phyloP scores from a whole-genome alignment of 2,888 invertebrate genomes.

The Orgyia antiqua region DNA sequence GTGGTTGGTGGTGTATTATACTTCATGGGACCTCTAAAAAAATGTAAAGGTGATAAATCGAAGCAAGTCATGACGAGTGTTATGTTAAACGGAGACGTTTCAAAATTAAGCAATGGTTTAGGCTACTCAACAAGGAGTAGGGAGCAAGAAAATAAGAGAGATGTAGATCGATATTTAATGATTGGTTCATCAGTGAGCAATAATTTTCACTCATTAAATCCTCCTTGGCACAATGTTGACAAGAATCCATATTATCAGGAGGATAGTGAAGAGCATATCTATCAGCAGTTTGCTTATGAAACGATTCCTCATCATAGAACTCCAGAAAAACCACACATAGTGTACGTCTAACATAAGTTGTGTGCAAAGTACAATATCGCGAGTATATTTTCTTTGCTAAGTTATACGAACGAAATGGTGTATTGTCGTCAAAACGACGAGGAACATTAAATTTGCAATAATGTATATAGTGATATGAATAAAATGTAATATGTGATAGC shows the following conservation, averaged over 20 bases:
- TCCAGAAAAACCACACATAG: conserved; percentile 78
- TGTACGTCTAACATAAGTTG: conserved; percentile 77
- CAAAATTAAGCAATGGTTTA: conserved; percentile 70
- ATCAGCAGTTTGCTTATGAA: conserved; percentile 74
- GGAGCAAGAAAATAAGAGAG: conserved; percentile 67
- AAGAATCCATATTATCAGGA: conserved; percentile 71
- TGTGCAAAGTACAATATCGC: conserved; percentile 59
- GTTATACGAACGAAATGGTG: conserved; percentile 45
- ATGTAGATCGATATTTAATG: conserved; percentile 72
- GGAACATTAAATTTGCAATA: conserved; percentile 65
- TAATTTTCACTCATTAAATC: conserved; percentile 71
- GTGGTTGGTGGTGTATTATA: conserved; percentile 69
- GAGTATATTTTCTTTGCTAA: conserved; percentile 55
- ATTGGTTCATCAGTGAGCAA: conserved; percentile 73
- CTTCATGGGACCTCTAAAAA: conserved; percentile 71
- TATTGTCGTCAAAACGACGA: conserved; percentile 50
- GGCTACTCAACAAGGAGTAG: conserved; percentile 69
- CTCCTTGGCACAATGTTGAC: conserved; percentile 73
- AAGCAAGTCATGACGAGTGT: conserved; percentile 75
- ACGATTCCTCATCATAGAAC: conserved; percentile 74
- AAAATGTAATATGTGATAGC: conserved; percentile 76
- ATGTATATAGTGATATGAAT: conserved; percentile 74
- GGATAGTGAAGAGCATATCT: conserved; percentile 72
- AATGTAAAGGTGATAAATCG: conserved; percentile 73
- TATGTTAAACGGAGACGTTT: conserved; percentile 71